phyloP scores from a whole-genome alignment of 2,888 invertebrate species.

The Leptopterna dolabrata region DNA sequence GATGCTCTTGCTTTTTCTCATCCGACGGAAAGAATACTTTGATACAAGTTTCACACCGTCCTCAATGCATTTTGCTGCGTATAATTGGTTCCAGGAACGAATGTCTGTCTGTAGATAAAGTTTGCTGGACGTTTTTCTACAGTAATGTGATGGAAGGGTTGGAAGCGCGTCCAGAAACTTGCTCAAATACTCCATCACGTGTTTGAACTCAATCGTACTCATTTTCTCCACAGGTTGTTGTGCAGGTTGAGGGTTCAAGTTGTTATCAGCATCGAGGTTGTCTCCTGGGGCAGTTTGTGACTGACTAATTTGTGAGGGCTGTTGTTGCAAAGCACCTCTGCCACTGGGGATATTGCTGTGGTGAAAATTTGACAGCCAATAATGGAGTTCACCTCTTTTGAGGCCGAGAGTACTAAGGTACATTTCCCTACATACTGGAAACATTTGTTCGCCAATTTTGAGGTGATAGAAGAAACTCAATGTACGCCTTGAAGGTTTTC shows the following conservation, averaged over 20 bases:
- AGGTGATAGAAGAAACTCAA: conserved; percentile 4
- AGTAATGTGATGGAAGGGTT: conserved; percentile 28
- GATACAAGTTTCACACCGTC: neutral
- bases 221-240: too few species aligned
- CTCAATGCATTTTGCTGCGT: neutral
- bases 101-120: conserved; percentile 28
- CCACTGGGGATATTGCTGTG: too few species aligned
- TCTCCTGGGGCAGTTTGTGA: neutral
- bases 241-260: too few species aligned
- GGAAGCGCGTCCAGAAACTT: conserved; percentile 31
- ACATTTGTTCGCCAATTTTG: neutral
- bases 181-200: too few species aligned
- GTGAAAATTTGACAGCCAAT: conserved; percentile 28
- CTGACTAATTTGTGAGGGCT: neutral
- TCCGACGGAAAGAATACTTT: neutral
- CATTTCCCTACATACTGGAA: conserved; percentile 38
- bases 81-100: conserved; percentile 5
- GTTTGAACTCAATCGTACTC: too few species aligned
- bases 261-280: too few species aligned
- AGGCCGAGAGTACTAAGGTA: conserved; percentile 34
- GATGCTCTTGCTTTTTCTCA: conserved; percentile 1
- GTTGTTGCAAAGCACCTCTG: too few species aligned
- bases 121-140: conserved; percentile 5
- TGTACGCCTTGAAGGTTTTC: neutral
- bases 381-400: conserved; percentile 24